Percentiles rank a stretch among this genome's conserved stretches.
phyloP scores from a whole-genome alignment of 2,888 invertebrate species.

The Acronicta psi region DNA sequence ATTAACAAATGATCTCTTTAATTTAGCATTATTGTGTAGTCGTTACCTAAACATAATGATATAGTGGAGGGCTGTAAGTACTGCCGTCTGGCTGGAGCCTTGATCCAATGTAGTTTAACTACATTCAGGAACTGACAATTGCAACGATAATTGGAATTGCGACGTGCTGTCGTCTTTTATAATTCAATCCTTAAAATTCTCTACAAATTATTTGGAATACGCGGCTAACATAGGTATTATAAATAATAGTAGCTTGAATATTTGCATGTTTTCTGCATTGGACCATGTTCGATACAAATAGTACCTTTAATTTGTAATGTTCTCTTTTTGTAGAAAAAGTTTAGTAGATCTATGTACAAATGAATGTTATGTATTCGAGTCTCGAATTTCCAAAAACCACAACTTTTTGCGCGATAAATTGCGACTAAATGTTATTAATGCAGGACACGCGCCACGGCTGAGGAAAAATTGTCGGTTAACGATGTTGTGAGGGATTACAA shows the following conservation, averaged over 20 bases:
- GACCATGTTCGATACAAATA: no score
- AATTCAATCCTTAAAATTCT: background rate
- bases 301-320: no score
- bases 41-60: slow-evolving; percentile 13
- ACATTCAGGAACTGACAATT: background rate
- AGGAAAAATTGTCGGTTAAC: slow-evolving; percentile 91
- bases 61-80: background rate
- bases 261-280: no score
- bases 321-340: slow-evolving; percentile 13
- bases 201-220: background rate
- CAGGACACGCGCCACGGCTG: slow-evolving; percentile 93
- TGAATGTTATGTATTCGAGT: slow-evolving; percentile 30
- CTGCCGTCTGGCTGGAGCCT: background rate
- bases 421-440: slow-evolving; percentile 47
- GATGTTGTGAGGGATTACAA: slow-evolving; percentile 94
- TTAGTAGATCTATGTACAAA: slow-evolving; percentile 9
- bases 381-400: slow-evolving; percentile 36
- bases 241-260: no score
- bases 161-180: slow-evolving; percentile 3
- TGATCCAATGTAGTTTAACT: slow-evolving; percentile 2
- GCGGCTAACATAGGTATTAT: no score
- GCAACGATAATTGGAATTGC: slow-evolving; percentile 15
- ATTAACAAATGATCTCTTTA: slow-evolving; percentile 62
- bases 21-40: slow-evolving; percentile 23
- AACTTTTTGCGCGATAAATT: slow-evolving; percentile 32